phyloP scores from a whole-genome alignment of 2,113 vertebrate genomes.

The Pollimyrus isidori region DNA sequence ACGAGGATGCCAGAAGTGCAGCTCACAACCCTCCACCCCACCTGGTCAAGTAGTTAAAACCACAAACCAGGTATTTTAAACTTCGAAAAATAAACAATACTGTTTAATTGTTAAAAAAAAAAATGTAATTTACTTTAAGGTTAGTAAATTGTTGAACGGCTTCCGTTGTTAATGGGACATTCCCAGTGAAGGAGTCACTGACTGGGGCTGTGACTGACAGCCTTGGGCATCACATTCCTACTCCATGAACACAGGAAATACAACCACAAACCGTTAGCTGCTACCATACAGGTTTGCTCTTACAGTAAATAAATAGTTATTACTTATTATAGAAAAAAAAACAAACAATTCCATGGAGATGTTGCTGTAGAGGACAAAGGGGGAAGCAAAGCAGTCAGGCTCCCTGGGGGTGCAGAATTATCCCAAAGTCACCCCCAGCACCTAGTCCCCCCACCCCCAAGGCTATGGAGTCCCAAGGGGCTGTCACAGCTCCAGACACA shows the following conservation, averaged over 20 bases:
- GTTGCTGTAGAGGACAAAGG: neutral
- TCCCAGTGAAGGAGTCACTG: neutral
- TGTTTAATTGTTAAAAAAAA: neutral
- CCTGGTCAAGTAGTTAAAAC: neutral
- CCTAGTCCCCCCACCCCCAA: neutral
- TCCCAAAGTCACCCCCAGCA: constrained; percentile 24
- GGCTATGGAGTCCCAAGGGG: constrained; percentile 18
- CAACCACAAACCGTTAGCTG: neutral
- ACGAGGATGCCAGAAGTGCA: neutral
- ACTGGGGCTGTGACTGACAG: neutral
- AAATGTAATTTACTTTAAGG: neutral
- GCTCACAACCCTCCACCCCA: neutral
- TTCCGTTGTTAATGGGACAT: neutral
- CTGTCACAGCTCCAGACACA: constrained; percentile 27
- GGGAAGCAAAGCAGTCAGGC: neutral
- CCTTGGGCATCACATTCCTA: neutral
- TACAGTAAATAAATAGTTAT: neutral
- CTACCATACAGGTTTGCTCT: neutral
- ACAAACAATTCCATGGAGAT: neutral
- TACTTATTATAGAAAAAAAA: neutral
- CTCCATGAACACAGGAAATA: neutral
- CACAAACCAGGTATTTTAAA: neutral
- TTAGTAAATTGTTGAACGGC: neutral
- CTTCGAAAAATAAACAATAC: neutral
- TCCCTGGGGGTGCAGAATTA: constrained; percentile 6